Conservation (phyloP, 2,797 vertebrate genomes). For the Buceros bicornis region DNA sequence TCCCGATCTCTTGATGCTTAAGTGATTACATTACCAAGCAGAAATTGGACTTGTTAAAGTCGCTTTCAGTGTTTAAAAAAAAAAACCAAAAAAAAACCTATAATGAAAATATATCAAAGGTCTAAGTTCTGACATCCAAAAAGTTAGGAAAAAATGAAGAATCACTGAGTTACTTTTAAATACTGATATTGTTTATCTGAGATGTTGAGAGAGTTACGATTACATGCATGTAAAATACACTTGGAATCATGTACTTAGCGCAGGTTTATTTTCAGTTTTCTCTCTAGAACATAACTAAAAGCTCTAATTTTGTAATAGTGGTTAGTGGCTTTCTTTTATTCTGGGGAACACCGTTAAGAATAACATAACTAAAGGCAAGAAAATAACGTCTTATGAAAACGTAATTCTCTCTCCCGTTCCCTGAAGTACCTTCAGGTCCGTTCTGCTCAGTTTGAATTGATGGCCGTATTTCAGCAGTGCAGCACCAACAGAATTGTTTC, state of each 20-base stretch:
- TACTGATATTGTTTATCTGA: neutral
- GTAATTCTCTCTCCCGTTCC: neutral
- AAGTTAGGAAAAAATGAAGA: neutral
- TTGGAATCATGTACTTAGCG: neutral
- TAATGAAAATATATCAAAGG: neutral
- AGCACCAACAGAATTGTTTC: neutral
- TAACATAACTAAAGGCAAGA: neutral
- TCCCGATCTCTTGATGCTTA: neutral
- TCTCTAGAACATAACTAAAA: neutral
- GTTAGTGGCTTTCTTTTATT: neutral
- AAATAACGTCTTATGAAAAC: neutral
- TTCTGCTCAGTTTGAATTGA: neutral
- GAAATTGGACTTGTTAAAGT: neutral
- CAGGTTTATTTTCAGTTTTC: neutral
- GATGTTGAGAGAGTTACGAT: neutral
- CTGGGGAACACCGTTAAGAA: neutral
- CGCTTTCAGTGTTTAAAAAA: neutral
- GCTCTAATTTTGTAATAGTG: neutral
- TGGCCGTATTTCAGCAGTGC: neutral
- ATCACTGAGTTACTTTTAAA: neutral
- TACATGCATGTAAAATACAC: neutral
- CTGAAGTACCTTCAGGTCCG: neutral
- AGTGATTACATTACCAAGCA: neutral
- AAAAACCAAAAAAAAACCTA: fast-evolving
- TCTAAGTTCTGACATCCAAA: neutral